Evolutionary conservation across 1,140 invertebrate species (phyloP), one percentile per base, ranked within the genome.

Genomic region (Drosophila sucinea): DNA sequence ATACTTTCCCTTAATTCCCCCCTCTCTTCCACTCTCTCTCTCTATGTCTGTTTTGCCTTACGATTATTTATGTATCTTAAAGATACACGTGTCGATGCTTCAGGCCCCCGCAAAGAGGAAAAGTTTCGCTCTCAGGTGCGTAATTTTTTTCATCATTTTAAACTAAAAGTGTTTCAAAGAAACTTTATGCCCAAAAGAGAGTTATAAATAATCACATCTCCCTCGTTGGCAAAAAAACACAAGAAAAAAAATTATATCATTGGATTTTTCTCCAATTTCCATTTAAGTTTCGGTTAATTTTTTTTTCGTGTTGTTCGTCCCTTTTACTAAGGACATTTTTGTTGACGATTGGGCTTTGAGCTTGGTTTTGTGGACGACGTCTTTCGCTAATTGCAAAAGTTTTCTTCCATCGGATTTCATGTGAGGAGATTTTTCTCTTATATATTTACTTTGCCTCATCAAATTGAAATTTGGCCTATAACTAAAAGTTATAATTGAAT

Each of bases 401-500:
- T 84, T 81, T 67, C 29, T 8, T 11, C 11, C 23, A 4, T 65
- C 81, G 73, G 58, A 62, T 55, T 67, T 73, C 70, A 67, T 74
- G 62, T 73, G 72, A 66, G 55, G 63, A 54, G 70, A 64, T 69
- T 73, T 30, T 62, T 35, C 55, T 23, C 55, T 23, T 86, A 79
- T 85, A 86, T 86, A 75, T 81, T 85, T 76, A 51, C 44, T 51
- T 78, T 44, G 67, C 55, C 62, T 72, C 65, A 54, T 66, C n/a
- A 73, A 64, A 81, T 76, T 54, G 73, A 62, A 69, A 70, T 60
- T 77, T 58, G 71, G 73, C 44, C 44, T 51, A 51, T 51, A 51
- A 51, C 66, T 68, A 56, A 86, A 86, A 82, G 79, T 87, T 87
- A 60, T 87, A 85, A 83, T 83, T 83, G 80, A 82, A 85, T 87